Conservation (phyloP, 2,113 vertebrate genomes). For the Phylloscopus whistleri region DNA sequence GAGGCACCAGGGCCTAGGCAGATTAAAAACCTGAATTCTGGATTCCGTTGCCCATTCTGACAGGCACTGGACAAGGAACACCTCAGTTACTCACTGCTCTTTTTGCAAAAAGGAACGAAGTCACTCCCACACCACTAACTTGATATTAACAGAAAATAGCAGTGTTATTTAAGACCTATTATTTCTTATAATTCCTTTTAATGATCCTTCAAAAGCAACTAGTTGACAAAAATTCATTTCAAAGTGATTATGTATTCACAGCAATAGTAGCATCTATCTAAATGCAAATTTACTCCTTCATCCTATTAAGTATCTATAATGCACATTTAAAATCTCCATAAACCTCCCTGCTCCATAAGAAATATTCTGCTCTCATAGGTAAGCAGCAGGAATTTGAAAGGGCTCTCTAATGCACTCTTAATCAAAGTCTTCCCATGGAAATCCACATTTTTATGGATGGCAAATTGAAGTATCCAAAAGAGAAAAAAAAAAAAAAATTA, state of each 20-base stretch:
- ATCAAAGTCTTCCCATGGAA: not conserved
- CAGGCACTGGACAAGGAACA: not conserved
- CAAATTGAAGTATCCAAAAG: not conserved
- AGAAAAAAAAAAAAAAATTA: not conserved
- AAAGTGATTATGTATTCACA: not conserved
- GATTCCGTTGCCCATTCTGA: not conserved
- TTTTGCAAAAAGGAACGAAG: not conserved
- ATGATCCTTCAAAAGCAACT: not conserved
- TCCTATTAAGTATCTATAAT: not conserved
- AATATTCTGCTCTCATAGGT: not conserved
- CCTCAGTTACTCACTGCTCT: not conserved
- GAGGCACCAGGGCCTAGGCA: not conserved
- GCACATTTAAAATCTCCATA: not conserved
- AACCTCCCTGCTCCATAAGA: not conserved
- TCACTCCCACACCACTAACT: not conserved
- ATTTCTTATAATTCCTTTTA: not conserved
- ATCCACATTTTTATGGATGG: not conserved
- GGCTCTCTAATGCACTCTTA: not conserved
- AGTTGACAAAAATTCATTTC: not conserved
- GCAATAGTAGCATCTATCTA: not conserved
- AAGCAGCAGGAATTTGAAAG: not conserved
- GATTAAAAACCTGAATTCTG: not conserved
- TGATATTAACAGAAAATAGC: not conserved
- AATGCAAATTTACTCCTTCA: conserved; percentile 29
- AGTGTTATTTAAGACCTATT: not conserved